Evolutionary conservation across 1,140 invertebrate species (phyloP), one percentile per base, ranked within the genome.

Genomic region (Druon quercuslanigerum): DNA sequence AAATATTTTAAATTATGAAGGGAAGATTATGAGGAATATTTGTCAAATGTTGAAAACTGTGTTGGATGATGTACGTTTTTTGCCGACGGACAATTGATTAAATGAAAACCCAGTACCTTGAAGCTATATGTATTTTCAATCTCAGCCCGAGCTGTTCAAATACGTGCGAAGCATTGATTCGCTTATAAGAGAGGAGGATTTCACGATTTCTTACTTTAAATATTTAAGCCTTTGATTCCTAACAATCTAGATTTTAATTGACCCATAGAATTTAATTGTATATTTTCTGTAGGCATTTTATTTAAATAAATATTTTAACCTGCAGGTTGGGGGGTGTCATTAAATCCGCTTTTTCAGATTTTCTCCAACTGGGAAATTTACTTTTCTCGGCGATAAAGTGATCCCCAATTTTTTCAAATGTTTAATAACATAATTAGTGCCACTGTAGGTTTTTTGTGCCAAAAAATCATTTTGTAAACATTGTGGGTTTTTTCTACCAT

Each of bases 101-200:
- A 33, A 66, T 33, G 16, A 33, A 46, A 66, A 66, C n/a, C 13
- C 40, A 66, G 60, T 46, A 16, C 60, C 60, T 33, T 66, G 25
- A 66, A 40, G 60, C 33, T 16, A 40, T 40, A 33, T 57, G 56
- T 57, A 57, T 66, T 66, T 66, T 66, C 60, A 66, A 66, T 66
- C 60, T 66, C 60, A 66, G 60, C 60, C 17, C 14, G 25, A 46
- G 40, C 60, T 66, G 60, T 66, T 46, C 60, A 66, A 66, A 66
- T 13, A 66, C 60, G 60, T 66, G 33, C 60, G 60, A 40, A 66
- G 60, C 60, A 66, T 66, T 66, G 60, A 66, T 66, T 66, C 60
- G 33, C 60, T 46, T 66, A 66, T 40, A 14, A 66, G 60, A 66
- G 25, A 66, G 25, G 60, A 66, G 60, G 60, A 66, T 66, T 66